phyloP scores from a whole-genome alignment of 1,140 invertebrate genomes.

The Monochamus saltuarius region DNA sequence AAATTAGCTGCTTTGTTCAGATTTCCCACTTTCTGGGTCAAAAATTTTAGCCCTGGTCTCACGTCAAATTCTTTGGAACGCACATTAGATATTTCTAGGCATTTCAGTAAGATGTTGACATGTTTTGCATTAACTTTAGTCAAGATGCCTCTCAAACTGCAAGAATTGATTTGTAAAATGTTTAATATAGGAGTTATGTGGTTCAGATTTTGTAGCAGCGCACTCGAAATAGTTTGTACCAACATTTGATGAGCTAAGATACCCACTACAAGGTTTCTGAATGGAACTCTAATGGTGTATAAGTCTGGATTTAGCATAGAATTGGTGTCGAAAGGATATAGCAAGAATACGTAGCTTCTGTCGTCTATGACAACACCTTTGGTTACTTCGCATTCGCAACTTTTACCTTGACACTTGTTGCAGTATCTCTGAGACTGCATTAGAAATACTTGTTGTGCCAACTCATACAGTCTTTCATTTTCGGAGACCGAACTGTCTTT shows the following conservation, averaged over 20 bases:
- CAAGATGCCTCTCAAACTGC: slow-evolving; percentile 57
- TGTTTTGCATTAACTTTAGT: slow-evolving; percentile 59
- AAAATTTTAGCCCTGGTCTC: slow-evolving; percentile 87
- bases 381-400: slow-evolving; percentile 40
- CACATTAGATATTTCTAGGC: slow-evolving; percentile 77
- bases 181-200: slow-evolving; percentile 62
- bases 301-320: slow-evolving; percentile 74
- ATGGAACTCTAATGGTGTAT: slow-evolving; percentile 79
- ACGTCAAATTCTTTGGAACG: slow-evolving; percentile 83
- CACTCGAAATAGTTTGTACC: slow-evolving; percentile 83
- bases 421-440: slow-evolving; percentile 57
- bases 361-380: slow-evolving; percentile 63
- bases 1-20: slow-evolving; percentile 86
- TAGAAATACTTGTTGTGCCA: slow-evolving; percentile 79
- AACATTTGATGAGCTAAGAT: slow-evolving; percentile 89
- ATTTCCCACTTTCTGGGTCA: slow-evolving; percentile 89
- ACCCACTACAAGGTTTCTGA: slow-evolving; percentile 82
- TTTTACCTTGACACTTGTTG: slow-evolving; percentile 41
- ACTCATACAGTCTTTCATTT: slow-evolving; percentile 76
- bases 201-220: slow-evolving; percentile 71
- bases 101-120: slow-evolving; percentile 71
- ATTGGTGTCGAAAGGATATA: slow-evolving; percentile 77
- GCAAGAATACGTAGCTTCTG: slow-evolving; percentile 85
- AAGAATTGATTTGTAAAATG: slow-evolving; percentile 58
- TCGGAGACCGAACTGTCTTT: slow-evolving; percentile 81